These are phyloP conservation scores for Periophthalmus modestus DNA, from an alignment of 2,113 vertebrate genomes.

Conservation along the genomic window DNA sequence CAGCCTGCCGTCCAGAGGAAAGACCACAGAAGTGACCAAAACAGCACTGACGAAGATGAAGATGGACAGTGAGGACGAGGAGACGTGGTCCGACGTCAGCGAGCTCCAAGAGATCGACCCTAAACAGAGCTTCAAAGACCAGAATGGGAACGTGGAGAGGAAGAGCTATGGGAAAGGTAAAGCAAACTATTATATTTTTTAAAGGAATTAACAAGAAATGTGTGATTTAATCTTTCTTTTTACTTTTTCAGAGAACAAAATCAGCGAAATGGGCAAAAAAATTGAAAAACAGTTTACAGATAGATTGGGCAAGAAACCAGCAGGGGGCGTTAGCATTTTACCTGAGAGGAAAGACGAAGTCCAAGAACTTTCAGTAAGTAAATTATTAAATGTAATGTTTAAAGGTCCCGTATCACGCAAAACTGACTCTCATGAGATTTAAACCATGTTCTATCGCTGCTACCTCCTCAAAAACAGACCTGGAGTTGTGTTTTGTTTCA, in stretches of 20 bases:
- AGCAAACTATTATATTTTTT: neutral
- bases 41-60: slow-evolving; percentile 49
- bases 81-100: slow-evolving; percentile 70
- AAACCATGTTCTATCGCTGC: too few relatives aligned
- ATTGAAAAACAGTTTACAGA: slow-evolving; percentile 77
- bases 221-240: neutral
- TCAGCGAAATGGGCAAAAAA: slow-evolving; percentile 76
- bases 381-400: neutral
- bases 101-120: slow-evolving; percentile 73
- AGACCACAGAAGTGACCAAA: slow-evolving; percentile 34
- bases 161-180: slow-evolving; percentile 55
- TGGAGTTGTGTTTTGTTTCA: too few relatives aligned
- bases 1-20: slow-evolving; percentile 26
- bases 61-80: slow-evolving; percentile 68
- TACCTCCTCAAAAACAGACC: too few relatives aligned
- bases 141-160: slow-evolving; percentile 69
- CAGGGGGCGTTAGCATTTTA: slow-evolving; percentile 75
- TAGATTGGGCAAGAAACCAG: slow-evolving; percentile 68
- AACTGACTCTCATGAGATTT: too few relatives aligned
- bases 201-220: neutral
- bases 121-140: slow-evolving; percentile 54
- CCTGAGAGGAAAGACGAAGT: slow-evolving; percentile 76
- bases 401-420: neutral
- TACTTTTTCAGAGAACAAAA: slow-evolving; percentile 69
- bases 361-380: slow-evolving; percentile 81